Evolutionary conservation across 1,140 invertebrate species (phyloP).

Genomic region (Drosophila arizonae): DNA sequence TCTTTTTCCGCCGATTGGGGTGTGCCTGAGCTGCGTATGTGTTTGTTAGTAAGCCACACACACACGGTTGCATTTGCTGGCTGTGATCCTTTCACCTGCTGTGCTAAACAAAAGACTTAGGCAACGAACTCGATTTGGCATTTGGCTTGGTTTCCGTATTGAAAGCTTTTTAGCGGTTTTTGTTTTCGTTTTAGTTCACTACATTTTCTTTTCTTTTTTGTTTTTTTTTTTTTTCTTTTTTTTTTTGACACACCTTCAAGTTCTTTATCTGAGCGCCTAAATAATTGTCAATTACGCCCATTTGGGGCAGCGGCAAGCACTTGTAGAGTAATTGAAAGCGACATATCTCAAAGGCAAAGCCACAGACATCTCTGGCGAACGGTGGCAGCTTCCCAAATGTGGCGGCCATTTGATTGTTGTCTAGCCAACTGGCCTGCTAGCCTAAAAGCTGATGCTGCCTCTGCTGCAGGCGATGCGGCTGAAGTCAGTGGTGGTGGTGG

Average conservation of each 20-base stretch:
- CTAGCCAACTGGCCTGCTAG: constrained; percentile 20
- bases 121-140: constrained; percentile 65
- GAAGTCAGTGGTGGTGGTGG: not conserved
- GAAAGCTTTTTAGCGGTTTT: constrained; percentile 43
- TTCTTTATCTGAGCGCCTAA: constrained; percentile 55
- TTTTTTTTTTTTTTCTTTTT: constrained; percentile 6
- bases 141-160: constrained; percentile 54
- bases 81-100: constrained; percentile 67
- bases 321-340: constrained; percentile 47
- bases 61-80: not conserved
- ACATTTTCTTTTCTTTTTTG: not conserved
- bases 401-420: constrained; percentile 39
- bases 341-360: constrained; percentile 34
- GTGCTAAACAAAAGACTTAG: constrained; percentile 75
- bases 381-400: constrained; percentile 49
- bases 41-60: constrained; percentile 28
- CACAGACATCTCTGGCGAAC: constrained; percentile 35
- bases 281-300: constrained; percentile 53
- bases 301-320: constrained; percentile 28
- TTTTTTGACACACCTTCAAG: constrained; percentile 54
- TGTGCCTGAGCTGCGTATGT: constrained; percentile 42
- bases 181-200: not conserved
- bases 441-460: constrained; percentile 7
- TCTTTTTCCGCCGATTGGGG: constrained; percentile 35
- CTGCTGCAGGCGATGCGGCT: not conserved